Evolutionary conservation across 2,888 invertebrate genomes (phyloP).

Genomic region (Caenorhabditis drosophilae): DNA sequence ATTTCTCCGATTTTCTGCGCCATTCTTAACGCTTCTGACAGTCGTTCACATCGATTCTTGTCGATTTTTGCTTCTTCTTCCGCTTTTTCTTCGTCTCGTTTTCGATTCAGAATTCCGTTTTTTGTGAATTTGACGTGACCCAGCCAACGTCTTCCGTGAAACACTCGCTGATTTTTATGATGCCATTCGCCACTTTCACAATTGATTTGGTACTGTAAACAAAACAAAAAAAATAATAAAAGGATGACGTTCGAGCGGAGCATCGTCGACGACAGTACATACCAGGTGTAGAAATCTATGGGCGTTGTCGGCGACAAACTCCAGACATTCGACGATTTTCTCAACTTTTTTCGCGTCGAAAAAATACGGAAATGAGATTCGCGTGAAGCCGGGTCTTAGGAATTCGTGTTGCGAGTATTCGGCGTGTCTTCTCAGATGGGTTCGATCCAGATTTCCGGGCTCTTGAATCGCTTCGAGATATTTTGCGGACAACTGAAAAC

Average conservation of each 20-base stretch:
- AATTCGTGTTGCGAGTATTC: constrained; percentile 71
- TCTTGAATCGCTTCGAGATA: constrained; percentile 79
- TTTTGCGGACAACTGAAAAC: constrained; percentile 76
- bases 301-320: constrained; percentile 84
- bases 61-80: constrained; percentile 1
- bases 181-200: constrained; percentile 88
- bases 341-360: constrained; percentile 72
- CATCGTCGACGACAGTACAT: no score
- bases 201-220: constrained; percentile 80
- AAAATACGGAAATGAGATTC: constrained; percentile 85
- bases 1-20: constrained; percentile 9
- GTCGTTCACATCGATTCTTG: no score
- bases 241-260: no score
- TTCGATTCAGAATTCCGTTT: constrained; percentile 10
- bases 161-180: constrained; percentile 80
- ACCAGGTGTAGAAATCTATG: constrained; percentile 82
- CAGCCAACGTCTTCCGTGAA: constrained; percentile 81
- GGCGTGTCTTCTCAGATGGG: constrained; percentile 71
- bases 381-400: constrained; percentile 80
- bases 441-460: constrained; percentile 74
- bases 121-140: constrained; percentile 28
- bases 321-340: constrained; percentile 76
- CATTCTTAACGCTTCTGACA: neutral
- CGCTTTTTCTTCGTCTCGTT: neutral
- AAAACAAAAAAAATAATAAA: no score